Conservation (phyloP, 2,888 invertebrate genomes). For the Herminia tarsipennalis region DNA sequence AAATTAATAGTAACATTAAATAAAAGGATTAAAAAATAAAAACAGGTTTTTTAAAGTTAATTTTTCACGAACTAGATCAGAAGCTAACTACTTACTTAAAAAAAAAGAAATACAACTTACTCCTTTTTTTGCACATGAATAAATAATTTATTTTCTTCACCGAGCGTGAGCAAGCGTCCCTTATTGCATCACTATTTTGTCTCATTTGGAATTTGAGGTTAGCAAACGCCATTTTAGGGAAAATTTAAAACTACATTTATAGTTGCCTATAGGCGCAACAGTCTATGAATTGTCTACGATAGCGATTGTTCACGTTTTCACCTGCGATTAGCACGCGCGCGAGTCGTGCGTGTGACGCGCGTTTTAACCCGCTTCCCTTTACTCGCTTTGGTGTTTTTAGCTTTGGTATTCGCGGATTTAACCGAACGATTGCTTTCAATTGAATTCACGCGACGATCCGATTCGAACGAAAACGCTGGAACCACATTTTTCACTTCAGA, state of each 20-base stretch:
- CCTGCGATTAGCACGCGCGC: slow-evolving; percentile 64
- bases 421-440: slow-evolving; percentile 61
- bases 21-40: slow-evolving; percentile 70
- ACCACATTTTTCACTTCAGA: slow-evolving; percentile 64
- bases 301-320: slow-evolving; percentile 54
- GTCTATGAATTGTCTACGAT: slow-evolving; percentile 49
- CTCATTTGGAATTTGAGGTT: slow-evolving; percentile 67
- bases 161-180: slow-evolving; percentile 55
- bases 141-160: slow-evolving; percentile 46
- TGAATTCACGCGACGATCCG: slow-evolving; percentile 64
- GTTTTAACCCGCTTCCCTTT: no score
- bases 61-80: slow-evolving; percentile 44
- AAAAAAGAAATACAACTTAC: slow-evolving; percentile 56
- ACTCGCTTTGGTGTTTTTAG: slow-evolving; percentile 43
- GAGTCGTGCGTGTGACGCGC: slow-evolving; percentile 55
- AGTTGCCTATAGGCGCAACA: slow-evolving; percentile 51
- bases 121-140: slow-evolving; percentile 46
- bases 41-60: slow-evolving; percentile 52
- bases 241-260: slow-evolving; percentile 44
- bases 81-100: slow-evolving; percentile 46
- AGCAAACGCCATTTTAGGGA: slow-evolving; percentile 48
- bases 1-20: slow-evolving; percentile 83
- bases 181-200: slow-evolving; percentile 66
- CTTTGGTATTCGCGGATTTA: slow-evolving; percentile 52
- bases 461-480: slow-evolving; percentile 70